Base-by-base conservation (phyloP, 2,797 vertebrate genomes). In the Alfaro cultratus region DNA sequence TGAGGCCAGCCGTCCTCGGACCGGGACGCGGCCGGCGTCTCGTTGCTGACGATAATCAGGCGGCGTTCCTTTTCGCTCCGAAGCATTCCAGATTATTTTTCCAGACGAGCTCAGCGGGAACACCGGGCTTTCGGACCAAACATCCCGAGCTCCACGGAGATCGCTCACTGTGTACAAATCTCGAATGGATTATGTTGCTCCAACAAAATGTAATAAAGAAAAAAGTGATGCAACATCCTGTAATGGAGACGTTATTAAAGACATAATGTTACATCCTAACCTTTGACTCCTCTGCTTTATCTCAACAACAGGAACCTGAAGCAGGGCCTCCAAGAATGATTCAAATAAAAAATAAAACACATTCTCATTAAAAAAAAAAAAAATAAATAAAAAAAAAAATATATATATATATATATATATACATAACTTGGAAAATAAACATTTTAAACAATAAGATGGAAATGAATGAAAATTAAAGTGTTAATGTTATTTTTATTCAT, bases 191-290 rank as follows among this genome's bases (percentile, higher is more conserved):
- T 83, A 92, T 88, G 89, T 94, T 88, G 92, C 93, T 95, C 89
- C 80, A 94, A 76, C 64, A 84, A 78, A 85, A 88, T 75, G 23
- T 73, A 77, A 81, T 74, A 76, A 76, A 29, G 67, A 81, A 79
- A 78, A 78, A 81, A 74, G 43, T 72, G 85, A 75, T 75, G 83
- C 86, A 90, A 81, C 82, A 51, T 90, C 94, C 93, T 95, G 94
- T 96, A 95, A 92, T 94, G 91, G 91, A 95, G 95, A 88, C 92
- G 83, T 94, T 94, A 94, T 95, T 95, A 96, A 96, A 95, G 91
- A 95, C 96, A 94, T 93, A 94, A 95, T 92, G 89, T 72, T 16
- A 31, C 80, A 84, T 45, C 0, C 36, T 1, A 1, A 13, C 5
- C 10, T 53, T 47, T 77, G 29, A 31, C 49, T 70, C 49, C 0